A percentile compares a stretch with the other conserved stretches of the same genome.
phyloP scores from a whole-genome alignment of 2,113 vertebrate species.

The Gopherus evgoodei region DNA sequence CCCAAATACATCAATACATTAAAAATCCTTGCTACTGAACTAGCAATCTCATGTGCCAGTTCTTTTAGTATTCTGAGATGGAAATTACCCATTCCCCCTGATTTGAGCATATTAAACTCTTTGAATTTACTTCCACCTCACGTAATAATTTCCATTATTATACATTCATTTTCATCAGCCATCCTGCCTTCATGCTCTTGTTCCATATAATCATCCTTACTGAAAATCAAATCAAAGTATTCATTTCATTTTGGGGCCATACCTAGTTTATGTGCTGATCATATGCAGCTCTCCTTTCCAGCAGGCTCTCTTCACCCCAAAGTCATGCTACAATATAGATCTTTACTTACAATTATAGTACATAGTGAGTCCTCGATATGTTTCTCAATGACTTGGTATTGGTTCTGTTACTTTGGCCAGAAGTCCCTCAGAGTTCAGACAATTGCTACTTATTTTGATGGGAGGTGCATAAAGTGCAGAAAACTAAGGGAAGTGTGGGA shows the following conservation, averaged over 20 bases:
- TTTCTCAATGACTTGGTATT: neutral
- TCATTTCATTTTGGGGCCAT: neutral
- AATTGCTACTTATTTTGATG: neutral
- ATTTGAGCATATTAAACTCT: neutral
- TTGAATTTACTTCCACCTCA: neutral
- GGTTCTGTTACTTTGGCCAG: neutral
- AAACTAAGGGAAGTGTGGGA: neutral
- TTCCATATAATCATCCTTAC: neutral
- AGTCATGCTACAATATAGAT: neutral
- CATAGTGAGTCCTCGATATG: neutral
- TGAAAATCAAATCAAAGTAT: neutral
- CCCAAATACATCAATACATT: neutral
- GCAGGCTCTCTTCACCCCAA: neutral
- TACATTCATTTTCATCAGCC: neutral
- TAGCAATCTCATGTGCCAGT: neutral
- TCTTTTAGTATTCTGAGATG: neutral
- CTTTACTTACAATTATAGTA: neutral
- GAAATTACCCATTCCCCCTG: neutral
- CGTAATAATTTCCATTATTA: neutral
- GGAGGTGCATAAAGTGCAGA: neutral
- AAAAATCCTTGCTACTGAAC: neutral
- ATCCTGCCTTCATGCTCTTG: neutral
- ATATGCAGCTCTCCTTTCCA: neutral
- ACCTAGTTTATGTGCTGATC: neutral
- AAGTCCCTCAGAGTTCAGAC: neutral